Conservation (phyloP, 2,113 vertebrate genomes). For the Aptenodytes forsteri region DNA sequence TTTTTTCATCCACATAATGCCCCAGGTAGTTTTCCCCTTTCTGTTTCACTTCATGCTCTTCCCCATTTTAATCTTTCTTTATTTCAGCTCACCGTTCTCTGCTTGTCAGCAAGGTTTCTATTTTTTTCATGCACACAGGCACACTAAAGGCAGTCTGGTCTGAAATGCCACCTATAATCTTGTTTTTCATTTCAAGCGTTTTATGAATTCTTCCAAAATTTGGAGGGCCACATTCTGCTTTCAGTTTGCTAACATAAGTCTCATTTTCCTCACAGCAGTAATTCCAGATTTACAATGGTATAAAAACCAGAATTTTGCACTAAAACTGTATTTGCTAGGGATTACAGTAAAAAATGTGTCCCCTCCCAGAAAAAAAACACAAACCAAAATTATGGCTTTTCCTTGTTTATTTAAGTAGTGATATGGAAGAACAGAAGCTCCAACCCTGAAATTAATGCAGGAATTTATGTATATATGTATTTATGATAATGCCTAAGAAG, state of each 20-base stretch:
- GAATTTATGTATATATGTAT: background rate
- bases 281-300: background rate
- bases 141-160: background rate
- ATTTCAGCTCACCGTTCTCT: background rate
- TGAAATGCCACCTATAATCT: background rate
- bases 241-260: background rate
- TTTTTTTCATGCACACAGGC: background rate
- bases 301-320: background rate
- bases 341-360: background rate
- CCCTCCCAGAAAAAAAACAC: rapidly evolving
- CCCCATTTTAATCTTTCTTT: background rate
- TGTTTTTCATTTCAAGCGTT: background rate
- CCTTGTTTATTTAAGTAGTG: background rate
- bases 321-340: background rate
- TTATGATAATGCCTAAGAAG: background rate
- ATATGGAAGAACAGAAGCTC: background rate
- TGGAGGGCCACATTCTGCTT: background rate
- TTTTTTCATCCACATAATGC: background rate
- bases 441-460: background rate
- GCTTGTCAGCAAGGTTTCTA: background rate
- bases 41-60: background rate
- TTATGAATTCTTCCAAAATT: background rate
- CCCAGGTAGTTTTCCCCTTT: background rate
- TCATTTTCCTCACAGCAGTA: background rate
- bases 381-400: background rate